Conservation (phyloP, 1,140 invertebrate genomes). For the Stenopsyche tienmushanensis region DNA sequence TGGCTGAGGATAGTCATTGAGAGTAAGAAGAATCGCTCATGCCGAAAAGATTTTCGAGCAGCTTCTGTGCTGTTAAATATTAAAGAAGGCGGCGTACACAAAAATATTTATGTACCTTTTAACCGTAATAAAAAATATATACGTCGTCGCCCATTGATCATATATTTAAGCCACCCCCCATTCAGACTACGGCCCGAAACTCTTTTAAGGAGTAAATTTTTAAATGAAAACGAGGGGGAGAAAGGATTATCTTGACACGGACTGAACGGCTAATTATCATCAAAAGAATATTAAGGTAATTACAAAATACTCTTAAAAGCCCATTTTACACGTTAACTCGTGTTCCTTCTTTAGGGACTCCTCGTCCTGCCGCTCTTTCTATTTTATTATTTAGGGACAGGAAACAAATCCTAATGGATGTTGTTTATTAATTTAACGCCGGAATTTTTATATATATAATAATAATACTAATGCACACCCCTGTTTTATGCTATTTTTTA, state of each 20-base stretch:
- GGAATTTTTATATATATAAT: no score
- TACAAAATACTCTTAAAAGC: constrained; percentile 34
- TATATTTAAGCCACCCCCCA: background rate
- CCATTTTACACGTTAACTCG: constrained; percentile 28
- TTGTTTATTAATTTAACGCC: no score
- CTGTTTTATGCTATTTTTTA: no score
- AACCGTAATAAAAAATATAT: background rate
- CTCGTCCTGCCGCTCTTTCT: background rate
- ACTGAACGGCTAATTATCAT: constrained; percentile 38
- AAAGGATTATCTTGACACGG: constrained; percentile 35
- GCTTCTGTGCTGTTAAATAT: background rate
- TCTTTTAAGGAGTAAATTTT: constrained; percentile 1
- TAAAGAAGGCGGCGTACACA: background rate
- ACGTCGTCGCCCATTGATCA: constrained; percentile 2
- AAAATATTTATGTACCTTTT: background rate
- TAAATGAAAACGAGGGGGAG: constrained; percentile 2
- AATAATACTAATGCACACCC: no score
- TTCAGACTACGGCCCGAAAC: constrained; percentile 1
- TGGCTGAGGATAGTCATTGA: background rate
- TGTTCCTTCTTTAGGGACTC: constrained; percentile 17
- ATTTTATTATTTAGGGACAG: no score
- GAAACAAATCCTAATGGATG: no score
- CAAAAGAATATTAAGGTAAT: constrained; percentile 40
- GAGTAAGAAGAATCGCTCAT: background rate
- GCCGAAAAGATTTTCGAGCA: background rate